Percentiles rank a stretch among this genome's conserved stretches.
phyloP scores from a whole-genome alignment of 53 echinoderm and acorn worm species.

The Holothuria scabra region DNA sequence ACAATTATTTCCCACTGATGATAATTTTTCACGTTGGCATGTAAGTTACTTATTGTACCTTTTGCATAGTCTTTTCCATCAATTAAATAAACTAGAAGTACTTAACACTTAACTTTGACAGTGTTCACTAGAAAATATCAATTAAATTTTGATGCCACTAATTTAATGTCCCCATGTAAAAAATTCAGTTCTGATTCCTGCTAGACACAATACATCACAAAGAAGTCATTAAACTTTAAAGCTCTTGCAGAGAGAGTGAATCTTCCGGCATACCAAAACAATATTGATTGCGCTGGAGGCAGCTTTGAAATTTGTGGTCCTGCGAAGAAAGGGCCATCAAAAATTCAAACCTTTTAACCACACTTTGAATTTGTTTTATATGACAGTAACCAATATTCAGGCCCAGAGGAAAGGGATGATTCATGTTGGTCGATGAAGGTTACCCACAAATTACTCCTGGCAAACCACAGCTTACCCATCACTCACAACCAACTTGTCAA shows the following conservation, averaged over 20 bases:
- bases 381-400: not conserved
- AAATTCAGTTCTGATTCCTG: no score
- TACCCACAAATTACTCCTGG: not conserved
- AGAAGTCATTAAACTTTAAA: not conserved
- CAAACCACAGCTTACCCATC: not conserved
- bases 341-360: slow-evolving; percentile 19
- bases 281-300: not conserved
- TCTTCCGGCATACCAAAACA: not conserved
- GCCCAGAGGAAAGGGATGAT: not conserved
- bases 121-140: not conserved
- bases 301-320: not conserved
- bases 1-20: no score
- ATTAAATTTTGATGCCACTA: not conserved
- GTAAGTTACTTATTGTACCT: no score
- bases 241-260: not conserved
- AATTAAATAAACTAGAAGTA: no score
- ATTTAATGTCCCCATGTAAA: not conserved
- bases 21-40: no score
- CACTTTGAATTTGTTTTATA: slow-evolving; percentile 29
- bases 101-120: no score
- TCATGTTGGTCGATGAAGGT: slow-evolving; percentile 5
- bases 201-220: no score
- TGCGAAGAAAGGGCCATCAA: slow-evolving; percentile 16
- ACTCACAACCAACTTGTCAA: not conserved
- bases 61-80: no score